These are phyloP conservation scores for Spisula subtruncata DNA, from an alignment of 2,888 invertebrate genomes.

Conservation along the genomic window DNA sequence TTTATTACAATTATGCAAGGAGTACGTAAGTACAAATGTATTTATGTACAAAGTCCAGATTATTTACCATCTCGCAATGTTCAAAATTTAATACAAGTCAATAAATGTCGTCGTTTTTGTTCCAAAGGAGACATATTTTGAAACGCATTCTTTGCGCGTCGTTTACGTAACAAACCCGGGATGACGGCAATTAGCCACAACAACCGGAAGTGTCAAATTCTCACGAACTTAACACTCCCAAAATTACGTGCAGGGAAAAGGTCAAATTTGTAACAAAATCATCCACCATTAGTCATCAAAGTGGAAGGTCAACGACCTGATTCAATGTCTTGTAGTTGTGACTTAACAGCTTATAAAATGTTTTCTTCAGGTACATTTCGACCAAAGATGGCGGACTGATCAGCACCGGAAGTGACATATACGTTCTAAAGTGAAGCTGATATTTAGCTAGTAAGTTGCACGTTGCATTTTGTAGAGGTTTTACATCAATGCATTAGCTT, in stretches of 20 bases:
- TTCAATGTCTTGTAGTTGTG: too few relatives aligned
- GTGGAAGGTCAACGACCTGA: not conserved
- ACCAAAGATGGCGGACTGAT: too few relatives aligned
- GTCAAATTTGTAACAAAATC: not conserved
- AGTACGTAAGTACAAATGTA: not conserved
- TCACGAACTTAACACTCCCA: slow-evolving; percentile 14
- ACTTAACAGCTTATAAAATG: too few relatives aligned
- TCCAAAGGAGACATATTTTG: not conserved
- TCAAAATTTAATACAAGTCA: not conserved
- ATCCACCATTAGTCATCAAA: not conserved
- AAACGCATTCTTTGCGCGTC: not conserved
- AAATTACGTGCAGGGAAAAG: not conserved
- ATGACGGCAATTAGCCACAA: slow-evolving; percentile 14
- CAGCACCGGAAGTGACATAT: too few relatives aligned
- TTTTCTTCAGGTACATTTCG: too few relatives aligned
- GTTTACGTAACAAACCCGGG: not conserved
- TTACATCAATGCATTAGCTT: too few relatives aligned
- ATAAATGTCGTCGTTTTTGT: not conserved
- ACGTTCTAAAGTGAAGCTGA: too few relatives aligned
- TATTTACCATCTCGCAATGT: not conserved
- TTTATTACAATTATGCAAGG: not conserved
- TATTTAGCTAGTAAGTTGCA: too few relatives aligned
- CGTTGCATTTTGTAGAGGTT: too few relatives aligned
- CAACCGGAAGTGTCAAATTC: slow-evolving; percentile 27
- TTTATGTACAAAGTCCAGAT: not conserved